Conservation (phyloP, 2,888 invertebrate genomes). For the Drosophila quinaria region DNA sequence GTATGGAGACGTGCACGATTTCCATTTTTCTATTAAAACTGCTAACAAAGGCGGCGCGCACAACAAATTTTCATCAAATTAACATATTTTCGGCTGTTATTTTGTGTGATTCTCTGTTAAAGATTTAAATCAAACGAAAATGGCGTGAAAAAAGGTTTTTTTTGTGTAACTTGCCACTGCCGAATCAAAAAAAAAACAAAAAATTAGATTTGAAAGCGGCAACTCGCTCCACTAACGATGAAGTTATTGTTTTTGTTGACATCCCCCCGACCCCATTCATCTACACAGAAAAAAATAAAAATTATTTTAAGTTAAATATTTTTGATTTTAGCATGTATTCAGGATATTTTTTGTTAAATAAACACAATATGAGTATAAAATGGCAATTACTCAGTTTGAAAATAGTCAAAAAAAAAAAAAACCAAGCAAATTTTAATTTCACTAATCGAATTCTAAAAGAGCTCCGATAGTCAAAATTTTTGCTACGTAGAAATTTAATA, state of each 20-base stretch:
- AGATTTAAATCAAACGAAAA: constrained; percentile 42
- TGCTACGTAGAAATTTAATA: too few relatives aligned
- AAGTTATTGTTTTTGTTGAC: constrained; percentile 49
- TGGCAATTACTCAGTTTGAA: too few relatives aligned
- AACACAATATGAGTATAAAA: too few relatives aligned
- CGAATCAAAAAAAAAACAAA: not conserved
- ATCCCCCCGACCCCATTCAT: not conserved
- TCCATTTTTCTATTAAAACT: constrained; percentile 69
- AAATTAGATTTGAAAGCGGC: constrained; percentile 17
- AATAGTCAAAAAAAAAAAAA: too few relatives aligned
- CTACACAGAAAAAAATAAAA: not conserved
- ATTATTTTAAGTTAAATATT: not conserved
- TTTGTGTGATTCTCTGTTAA: constrained; percentile 17
- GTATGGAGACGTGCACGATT: constrained; percentile 59
- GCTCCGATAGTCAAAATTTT: too few relatives aligned
- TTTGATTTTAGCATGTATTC: too few relatives aligned
- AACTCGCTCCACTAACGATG: constrained; percentile 24
- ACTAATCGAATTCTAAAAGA: too few relatives aligned
- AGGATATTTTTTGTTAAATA: too few relatives aligned
- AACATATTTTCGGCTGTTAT: constrained; percentile 69
- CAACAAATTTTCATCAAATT: constrained; percentile 78
- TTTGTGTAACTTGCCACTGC: constrained; percentile 17
- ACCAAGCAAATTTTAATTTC: too few relatives aligned
- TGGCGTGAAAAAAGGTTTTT: constrained; percentile 46
- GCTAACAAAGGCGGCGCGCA: constrained; percentile 64